phyloP scores from a whole-genome alignment of 2,888 invertebrate species.

The Poecilus cupreus region DNA sequence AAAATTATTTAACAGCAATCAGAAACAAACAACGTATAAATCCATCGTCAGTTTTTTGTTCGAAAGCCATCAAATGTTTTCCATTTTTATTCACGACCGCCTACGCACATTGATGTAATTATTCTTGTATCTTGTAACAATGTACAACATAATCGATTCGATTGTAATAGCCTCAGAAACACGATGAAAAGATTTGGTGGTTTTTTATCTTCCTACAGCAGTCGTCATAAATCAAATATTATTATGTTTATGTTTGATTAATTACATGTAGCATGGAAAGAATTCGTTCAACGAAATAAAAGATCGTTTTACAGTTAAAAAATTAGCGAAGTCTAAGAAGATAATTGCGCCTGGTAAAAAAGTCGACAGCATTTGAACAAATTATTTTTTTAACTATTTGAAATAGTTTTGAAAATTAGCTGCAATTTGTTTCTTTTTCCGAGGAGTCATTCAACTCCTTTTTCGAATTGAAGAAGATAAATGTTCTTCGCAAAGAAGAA shows the following conservation, averaged over 20 bases:
- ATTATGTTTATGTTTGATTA: neutral
- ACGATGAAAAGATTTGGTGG: neutral
- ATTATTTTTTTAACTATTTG: neutral
- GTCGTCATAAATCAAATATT: neutral
- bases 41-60: no score
- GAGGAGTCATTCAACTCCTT: neutral
- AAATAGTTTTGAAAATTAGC: neutral
- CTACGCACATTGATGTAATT: no score
- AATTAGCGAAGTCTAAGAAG: neutral
- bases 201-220: neutral
- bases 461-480: no score
- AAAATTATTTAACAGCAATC: no score
- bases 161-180: neutral
- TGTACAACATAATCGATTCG: neutral
- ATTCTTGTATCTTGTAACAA: no score
- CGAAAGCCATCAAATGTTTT: neutral
- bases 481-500: no score
- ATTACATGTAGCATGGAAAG: neutral
- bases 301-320: neutral
- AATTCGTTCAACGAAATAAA: neutral
- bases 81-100: neutral
- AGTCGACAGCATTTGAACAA: neutral
- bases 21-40: no score
- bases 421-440: neutral
- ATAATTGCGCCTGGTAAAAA: neutral